phyloP scores from a whole-genome alignment of 2,113 vertebrate genomes.

The Paratilapia polleni region DNA sequence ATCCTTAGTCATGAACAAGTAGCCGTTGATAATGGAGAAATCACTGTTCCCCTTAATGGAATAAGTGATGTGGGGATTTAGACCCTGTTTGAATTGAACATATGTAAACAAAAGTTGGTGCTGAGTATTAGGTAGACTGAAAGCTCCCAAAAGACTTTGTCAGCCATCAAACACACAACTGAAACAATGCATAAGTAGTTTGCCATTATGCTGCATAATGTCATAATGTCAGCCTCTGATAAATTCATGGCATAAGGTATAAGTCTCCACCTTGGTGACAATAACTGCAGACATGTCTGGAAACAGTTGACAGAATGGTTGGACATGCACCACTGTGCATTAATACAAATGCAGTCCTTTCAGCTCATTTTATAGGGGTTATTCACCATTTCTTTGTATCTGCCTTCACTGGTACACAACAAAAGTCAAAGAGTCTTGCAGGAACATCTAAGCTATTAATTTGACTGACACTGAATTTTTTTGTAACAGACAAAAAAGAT shows the following conservation, averaged over 20 bases:
- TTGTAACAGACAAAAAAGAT: too few species aligned
- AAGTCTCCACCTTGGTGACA: neutral
- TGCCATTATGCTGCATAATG: neutral
- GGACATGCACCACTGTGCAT: neutral
- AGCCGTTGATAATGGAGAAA: constrained; percentile 74
- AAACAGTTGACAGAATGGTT: neutral
- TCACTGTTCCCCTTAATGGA: constrained; percentile 59
- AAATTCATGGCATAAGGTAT: neutral
- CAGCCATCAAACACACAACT: neutral
- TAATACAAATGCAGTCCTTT: neutral
- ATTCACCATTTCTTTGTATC: too few species aligned
- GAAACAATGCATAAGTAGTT: neutral
- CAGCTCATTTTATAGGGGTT: neutral
- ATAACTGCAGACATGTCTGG: neutral
- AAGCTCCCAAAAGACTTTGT: neutral
- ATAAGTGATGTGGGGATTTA: constrained; percentile 84
- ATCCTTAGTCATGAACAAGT: constrained; percentile 73
- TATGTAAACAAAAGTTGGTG: neutral
- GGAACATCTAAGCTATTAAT: too few species aligned
- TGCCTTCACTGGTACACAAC: neutral
- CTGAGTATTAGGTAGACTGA: neutral
- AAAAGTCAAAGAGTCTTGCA: neutral
- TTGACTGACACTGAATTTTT: too few species aligned
- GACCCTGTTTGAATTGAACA: constrained; percentile 70
- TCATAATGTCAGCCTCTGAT: neutral